These are phyloP conservation scores for Theocolax elegans DNA, from an alignment of 1,140 invertebrate genomes.

Conservation along the genomic window DNA sequence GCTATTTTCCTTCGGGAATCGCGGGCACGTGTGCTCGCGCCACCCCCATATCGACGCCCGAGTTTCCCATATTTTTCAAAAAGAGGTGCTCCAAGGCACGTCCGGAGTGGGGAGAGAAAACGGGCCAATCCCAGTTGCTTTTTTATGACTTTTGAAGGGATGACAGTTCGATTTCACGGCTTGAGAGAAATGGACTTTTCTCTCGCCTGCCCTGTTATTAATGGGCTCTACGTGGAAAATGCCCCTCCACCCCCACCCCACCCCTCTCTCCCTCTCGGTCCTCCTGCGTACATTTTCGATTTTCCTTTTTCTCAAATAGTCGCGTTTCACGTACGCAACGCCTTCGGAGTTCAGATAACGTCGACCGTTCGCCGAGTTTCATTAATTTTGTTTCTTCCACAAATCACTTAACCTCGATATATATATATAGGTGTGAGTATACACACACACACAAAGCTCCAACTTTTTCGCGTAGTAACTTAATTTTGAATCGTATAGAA, in stretches of 20 bases:
- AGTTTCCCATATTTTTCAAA: slow-evolving; percentile 4
- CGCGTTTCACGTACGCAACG: not conserved
- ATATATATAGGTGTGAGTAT: no score
- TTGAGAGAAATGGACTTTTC: slow-evolving; percentile 12
- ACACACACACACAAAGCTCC: no score
- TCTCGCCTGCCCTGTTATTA: slow-evolving; percentile 6
- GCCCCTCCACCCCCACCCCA: slow-evolving; percentile 30
- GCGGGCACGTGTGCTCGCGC: not conserved
- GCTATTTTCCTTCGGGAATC: not conserved
- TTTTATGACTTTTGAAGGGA: slow-evolving; percentile 17
- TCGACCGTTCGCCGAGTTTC: not conserved
- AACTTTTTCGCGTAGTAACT: no score
- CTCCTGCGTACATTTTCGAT: no score
- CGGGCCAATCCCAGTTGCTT: not conserved
- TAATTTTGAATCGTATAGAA: no score
- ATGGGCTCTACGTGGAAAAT: slow-evolving; percentile 29
- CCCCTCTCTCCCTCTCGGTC: slow-evolving; percentile 26
- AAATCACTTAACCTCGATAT: no score
- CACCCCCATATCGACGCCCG: not conserved
- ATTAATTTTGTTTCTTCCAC: not conserved
- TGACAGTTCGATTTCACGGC: slow-evolving; percentile 34
- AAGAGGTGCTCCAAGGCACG: no score
- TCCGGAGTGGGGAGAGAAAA: no score
- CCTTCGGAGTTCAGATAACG: not conserved
- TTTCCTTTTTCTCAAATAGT: not conserved